phyloP scores from a whole-genome alignment of 1,140 invertebrate species.

The roundworm (Caenorhabditis elegans) region DNA sequence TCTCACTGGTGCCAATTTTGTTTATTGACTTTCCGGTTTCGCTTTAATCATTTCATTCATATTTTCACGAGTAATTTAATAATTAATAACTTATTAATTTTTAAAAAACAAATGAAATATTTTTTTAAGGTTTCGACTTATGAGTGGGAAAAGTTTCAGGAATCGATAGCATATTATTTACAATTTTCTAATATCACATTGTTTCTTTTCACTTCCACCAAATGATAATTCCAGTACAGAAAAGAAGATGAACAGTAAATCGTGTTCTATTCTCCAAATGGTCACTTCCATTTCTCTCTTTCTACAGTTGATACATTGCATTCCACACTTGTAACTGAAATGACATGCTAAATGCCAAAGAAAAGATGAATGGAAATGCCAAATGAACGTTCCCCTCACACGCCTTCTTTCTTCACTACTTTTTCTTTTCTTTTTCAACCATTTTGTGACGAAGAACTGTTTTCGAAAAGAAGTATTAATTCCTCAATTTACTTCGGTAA shows the following conservation, averaged over 20 bases:
- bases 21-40: not conserved
- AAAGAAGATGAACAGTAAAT: not conserved
- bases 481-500: no score
- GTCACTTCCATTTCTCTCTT: not conserved
- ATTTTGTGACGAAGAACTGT: not conserved
- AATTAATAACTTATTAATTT: not conserved
- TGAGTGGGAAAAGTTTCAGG: not conserved
- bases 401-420: not conserved
- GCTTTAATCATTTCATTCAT: not conserved
- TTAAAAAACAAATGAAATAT: not conserved
- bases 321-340: constrained; percentile 9
- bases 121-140: not conserved
- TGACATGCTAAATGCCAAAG: constrained; percentile 2
- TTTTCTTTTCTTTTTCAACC: not conserved
- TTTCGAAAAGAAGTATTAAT: not conserved
- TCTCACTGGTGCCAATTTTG: not conserved
- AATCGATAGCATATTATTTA: not conserved
- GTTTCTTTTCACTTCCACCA: no score
- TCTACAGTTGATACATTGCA: not conserved
- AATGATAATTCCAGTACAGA: no score
- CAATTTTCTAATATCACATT: no score
- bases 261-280: not conserved
- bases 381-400: not conserved
- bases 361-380: constrained; percentile 8
- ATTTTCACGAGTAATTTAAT: not conserved